A percentile compares a stretch with the other conserved stretches of the same genome.
These are phyloP conservation scores for Heterocephalus glaber DNA, from an alignment of 2,113 vertebrate genomes.

Conservation along the genomic window DNA sequence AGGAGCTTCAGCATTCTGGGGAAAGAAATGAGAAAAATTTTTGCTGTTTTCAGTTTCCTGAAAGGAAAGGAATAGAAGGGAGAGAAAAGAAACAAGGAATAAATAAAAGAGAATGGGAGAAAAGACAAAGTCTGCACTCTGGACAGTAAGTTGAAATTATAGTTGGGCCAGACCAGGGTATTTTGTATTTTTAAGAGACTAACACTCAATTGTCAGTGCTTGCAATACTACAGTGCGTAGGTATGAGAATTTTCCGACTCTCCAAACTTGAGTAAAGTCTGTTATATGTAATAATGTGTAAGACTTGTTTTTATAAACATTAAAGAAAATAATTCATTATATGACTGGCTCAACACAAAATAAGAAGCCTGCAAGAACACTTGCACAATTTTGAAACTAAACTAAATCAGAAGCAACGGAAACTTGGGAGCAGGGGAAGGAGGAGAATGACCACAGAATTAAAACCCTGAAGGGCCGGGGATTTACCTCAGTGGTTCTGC, in stretches of 20 bases:
- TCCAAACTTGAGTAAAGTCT: not conserved
- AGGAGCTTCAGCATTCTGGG: not conserved
- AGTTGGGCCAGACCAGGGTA: not conserved
- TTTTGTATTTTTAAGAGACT: not conserved
- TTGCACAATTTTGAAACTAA: not conserved
- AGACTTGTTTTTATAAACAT: not conserved
- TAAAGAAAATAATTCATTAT: not conserved
- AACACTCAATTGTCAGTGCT: not conserved
- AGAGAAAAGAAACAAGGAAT: not conserved
- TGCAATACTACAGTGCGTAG: fast-evolving
- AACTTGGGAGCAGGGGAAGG: not conserved
- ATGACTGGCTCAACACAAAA: not conserved
- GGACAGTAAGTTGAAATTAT: not conserved
- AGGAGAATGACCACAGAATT: not conserved
- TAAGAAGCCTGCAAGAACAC: not conserved
- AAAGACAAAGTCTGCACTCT: not conserved
- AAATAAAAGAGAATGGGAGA: not conserved
- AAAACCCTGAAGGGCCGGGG: not conserved
- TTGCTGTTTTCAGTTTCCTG: not conserved
- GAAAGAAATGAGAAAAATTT: not conserved
- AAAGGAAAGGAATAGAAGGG: not conserved
- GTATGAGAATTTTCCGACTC: not conserved
- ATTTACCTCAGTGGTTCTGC: no score
- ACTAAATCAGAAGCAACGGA: not conserved
- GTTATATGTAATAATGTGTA: not conserved